phyloP scores from a whole-genome alignment of 2,888 invertebrate genomes.

The Rapana venosa region DNA sequence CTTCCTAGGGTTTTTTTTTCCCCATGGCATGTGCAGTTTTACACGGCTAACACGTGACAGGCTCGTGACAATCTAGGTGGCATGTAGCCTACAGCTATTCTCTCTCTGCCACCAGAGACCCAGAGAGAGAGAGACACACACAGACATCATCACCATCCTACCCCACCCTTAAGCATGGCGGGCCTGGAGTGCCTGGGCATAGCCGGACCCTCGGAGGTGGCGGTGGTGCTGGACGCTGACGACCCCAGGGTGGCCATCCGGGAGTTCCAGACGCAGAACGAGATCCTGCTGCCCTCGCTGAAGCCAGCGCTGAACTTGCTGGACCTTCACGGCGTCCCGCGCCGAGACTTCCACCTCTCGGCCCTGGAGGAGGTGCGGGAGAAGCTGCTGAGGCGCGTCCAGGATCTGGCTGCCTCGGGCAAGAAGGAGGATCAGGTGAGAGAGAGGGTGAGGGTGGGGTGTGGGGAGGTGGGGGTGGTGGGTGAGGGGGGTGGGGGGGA shows the following conservation, averaged over 20 bases:
- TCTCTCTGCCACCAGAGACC: too few relatives aligned
- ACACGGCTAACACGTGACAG: too few relatives aligned
- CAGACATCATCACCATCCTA: neutral
- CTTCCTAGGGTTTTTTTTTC: too few relatives aligned
- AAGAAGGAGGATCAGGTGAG: constrained; percentile 79
- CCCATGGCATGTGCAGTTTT: too few relatives aligned
- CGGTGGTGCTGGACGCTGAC: constrained; percentile 94
- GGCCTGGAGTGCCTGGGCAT: constrained; percentile 89
- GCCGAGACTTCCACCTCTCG: constrained; percentile 96
- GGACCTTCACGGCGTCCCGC: constrained; percentile 94
- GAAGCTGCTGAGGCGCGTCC: constrained; percentile 62
- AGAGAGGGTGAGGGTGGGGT: too few relatives aligned
- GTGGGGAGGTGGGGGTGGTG: too few relatives aligned
- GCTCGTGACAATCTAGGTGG: too few relatives aligned
- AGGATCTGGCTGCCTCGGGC: constrained; percentile 66
- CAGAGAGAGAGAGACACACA: too few relatives aligned
- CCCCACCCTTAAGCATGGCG: constrained; percentile 42
- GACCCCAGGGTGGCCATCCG: constrained; percentile 98
- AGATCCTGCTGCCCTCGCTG: constrained; percentile 87
- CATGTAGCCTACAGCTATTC: too few relatives aligned
- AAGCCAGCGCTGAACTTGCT: constrained; percentile 95
- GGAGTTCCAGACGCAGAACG: constrained; percentile 90
- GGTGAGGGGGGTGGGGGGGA: too few relatives aligned
- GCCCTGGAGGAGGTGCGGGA: constrained; percentile 76
- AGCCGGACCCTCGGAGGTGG: constrained; percentile 90